Conservation (phyloP, 2,113 vertebrate genomes). For the Merops nubicus region DNA sequence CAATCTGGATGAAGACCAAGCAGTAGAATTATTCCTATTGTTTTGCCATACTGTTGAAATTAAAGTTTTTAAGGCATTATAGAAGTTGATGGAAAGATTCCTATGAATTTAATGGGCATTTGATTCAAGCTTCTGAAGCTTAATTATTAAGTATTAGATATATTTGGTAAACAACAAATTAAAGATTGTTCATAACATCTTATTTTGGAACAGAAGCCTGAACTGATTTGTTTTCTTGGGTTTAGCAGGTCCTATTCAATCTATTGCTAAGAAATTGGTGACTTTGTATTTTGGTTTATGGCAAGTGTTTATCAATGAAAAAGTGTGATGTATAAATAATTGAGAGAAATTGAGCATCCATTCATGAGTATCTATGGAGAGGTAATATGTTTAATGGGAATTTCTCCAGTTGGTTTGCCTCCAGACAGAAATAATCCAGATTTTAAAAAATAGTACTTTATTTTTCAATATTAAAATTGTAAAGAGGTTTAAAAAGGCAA, state of each 20-base stretch:
- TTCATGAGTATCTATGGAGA: conserved; percentile 14
- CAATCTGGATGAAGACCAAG: fast-evolving
- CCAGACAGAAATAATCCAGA: conserved; percentile 37
- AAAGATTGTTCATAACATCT: background rate
- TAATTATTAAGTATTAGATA: background rate
- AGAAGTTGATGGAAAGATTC: background rate
- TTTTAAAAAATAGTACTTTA: too few species aligned
- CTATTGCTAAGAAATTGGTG: background rate
- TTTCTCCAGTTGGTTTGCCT: conserved; percentile 31
- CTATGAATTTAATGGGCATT: background rate
- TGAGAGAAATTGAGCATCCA: background rate
- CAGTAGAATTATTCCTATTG: background rate
- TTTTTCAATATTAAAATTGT: too few species aligned
- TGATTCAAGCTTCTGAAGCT: background rate
- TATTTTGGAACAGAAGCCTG: background rate
- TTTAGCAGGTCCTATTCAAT: background rate
- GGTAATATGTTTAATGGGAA: conserved; percentile 46
- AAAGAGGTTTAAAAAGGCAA: conserved; percentile 14
- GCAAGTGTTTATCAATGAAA: conserved; percentile 40
- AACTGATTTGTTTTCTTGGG: background rate
- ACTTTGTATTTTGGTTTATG: conserved; percentile 9
- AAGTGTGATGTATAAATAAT: conserved; percentile 16
- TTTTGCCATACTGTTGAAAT: background rate
- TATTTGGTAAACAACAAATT: background rate
- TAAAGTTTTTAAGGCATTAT: background rate